phyloP scores from a whole-genome alignment of 2,113 vertebrate genomes.

The Gulo gulo region DNA sequence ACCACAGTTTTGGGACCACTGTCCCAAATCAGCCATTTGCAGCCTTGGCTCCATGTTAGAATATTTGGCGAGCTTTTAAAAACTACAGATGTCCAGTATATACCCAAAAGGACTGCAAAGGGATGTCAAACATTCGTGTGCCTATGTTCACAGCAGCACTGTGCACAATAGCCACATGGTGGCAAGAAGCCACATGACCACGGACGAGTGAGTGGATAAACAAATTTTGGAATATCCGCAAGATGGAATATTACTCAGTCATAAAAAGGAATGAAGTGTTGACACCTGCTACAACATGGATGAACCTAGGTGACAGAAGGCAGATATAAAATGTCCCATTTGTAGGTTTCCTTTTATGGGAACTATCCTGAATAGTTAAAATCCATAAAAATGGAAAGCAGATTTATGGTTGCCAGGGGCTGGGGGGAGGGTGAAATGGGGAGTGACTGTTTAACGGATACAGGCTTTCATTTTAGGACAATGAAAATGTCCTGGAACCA shows the following conservation, averaged over 20 bases:
- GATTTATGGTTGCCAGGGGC: neutral
- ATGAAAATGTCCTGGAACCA: neutral
- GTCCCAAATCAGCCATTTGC: neutral
- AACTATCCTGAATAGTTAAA: neutral
- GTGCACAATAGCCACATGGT: neutral
- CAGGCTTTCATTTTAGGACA: neutral
- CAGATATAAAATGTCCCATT: neutral
- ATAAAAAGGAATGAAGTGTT: neutral
- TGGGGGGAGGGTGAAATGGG: neutral
- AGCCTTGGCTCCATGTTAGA: neutral
- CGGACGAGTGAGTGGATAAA: neutral
- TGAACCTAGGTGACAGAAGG: neutral
- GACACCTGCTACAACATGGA: too few relatives aligned
- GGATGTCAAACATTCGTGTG: neutral
- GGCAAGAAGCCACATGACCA: neutral
- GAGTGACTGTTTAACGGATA: neutral
- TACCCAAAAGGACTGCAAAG: neutral
- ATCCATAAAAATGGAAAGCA: neutral
- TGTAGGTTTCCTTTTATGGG: neutral
- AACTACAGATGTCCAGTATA: neutral
- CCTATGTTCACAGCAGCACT: neutral
- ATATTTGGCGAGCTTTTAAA: neutral
- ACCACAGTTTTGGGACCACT: neutral
- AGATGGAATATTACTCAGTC: neutral
- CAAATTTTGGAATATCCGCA: neutral